Conservation (phyloP, 2,797 vertebrate species). For the Enteromius mattozi region DNA sequence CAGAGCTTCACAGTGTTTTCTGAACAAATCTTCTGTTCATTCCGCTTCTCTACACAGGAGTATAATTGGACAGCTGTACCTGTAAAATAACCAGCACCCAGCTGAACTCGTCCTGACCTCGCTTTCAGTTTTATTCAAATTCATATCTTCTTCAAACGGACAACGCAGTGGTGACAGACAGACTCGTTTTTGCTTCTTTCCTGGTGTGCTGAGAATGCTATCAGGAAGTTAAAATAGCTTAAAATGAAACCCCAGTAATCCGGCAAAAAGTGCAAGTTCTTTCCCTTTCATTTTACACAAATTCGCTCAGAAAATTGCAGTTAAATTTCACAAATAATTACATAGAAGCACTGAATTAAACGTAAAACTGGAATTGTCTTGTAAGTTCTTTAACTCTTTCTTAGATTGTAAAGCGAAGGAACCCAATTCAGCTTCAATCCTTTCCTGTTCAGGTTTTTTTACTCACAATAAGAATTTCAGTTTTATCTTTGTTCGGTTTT, state of each 20-base stretch:
- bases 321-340: neutral
- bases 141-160: neutral
- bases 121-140: neutral
- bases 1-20: neutral
- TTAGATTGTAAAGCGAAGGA: too few species aligned
- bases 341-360: neutral
- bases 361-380: neutral
- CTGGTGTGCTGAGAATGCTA: neutral
- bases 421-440: too few species aligned
- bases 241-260: neutral
- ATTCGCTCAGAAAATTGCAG: too few species aligned
- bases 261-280: neutral
- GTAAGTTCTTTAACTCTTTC: too few species aligned
- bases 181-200: neutral
- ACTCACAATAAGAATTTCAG: too few species aligned
- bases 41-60: neutral
- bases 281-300: neutral
- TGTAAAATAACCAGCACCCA: too few species aligned
- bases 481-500: too few species aligned
- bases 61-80: neutral
- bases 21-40: neutral
- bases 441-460: too few species aligned
- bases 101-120: neutral
- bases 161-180: neutral
- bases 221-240: neutral